These are phyloP conservation scores for Triplophysa bombifrons DNA, from an alignment of 2,797 vertebrate species.

Conservation along the genomic window DNA sequence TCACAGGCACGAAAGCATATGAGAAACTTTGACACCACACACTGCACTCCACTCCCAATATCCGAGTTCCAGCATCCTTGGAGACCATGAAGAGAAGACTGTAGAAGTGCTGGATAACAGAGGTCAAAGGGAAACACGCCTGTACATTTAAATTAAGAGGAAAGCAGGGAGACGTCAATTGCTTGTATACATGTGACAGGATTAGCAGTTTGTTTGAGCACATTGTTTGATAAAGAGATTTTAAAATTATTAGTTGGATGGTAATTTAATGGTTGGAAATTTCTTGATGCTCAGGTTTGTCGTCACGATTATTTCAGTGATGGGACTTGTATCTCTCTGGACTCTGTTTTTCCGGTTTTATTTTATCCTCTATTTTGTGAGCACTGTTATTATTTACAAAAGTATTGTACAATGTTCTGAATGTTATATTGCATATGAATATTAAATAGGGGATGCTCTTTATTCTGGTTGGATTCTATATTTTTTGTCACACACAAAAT, in stretches of 20 bases:
- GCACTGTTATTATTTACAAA: conserved; percentile 60
- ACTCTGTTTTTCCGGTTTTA: conserved; percentile 19
- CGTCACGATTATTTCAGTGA: background rate
- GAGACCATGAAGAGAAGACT: conserved; percentile 73
- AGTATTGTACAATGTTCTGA: conserved; percentile 63
- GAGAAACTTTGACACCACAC: conserved; percentile 89
- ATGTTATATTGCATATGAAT: conserved; percentile 68
- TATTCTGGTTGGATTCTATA: background rate
- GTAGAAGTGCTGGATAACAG: conserved; percentile 39
- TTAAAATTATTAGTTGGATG: conserved; percentile 16
- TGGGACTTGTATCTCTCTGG: conserved; percentile 26
- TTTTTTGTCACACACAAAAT: background rate
- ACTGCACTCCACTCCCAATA: conserved; percentile 88
- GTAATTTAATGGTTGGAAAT: background rate
- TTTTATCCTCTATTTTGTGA: conserved; percentile 55
- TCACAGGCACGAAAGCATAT: conserved; percentile 86
- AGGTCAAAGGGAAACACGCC: conserved; percentile 51
- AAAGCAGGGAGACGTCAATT: conserved; percentile 47
- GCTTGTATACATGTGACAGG: conserved; percentile 7
- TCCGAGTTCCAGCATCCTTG: conserved; percentile 85
- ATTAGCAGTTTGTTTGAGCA: conserved; percentile 6
- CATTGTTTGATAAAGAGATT: conserved; percentile 16
- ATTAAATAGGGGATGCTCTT: conserved; percentile 62
- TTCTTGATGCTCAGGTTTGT: conserved; percentile 15
- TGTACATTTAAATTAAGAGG: conserved; percentile 38